Base-by-base conservation (phyloP, 1,140 invertebrate genomes). In the Aphidius ervi region DNA sequence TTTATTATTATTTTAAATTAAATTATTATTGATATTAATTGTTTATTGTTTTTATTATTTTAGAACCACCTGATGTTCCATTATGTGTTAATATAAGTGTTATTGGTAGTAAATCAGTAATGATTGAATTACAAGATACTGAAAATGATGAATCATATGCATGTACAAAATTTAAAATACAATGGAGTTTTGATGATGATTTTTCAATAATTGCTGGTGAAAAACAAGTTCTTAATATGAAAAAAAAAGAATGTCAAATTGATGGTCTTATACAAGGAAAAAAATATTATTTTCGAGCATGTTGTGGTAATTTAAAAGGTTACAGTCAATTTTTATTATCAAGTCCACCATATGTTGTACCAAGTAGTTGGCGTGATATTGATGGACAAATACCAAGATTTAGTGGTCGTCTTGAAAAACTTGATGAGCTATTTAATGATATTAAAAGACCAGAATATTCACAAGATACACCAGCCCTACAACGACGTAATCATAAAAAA, bases 351-450 rank as follows among this genome's bases (percentile, higher is more conserved):
- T 91, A 88, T 67, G 88, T 95, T 7, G 86, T 93, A 31, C 94
- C 94, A 9, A 96, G 94, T 67, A 94, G 94, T 94, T 93, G 91
- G 91, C 82, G 88, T 55, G 90, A 92, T 71, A 84, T 94, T 46
- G 88, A 92, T 56, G 82, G 85, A 42, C 83, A 86, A 47, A 74
- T 83, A 58, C 82, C 87, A 8, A 81, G 90, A 23, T 88, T 88
- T 58, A 81, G 83, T 10, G 90, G 88, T 8, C 86, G 89, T 49
- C 77, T 89, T 23, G 82, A 86, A 46, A 84, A 86, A 61, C 74
- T 95, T 63, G 89, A 94, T 66, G 84, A 86, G 63, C 79, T 95
- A 39, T 91, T 93, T 69, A 83, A 83, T 41, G 87, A 88, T 61
- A 84, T 90, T 31, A 82, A 85, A 54, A 80, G 85, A 52, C 80